phyloP scores from a whole-genome alignment of 2,797 vertebrate genomes.

The Labeo calbasu region DNA sequence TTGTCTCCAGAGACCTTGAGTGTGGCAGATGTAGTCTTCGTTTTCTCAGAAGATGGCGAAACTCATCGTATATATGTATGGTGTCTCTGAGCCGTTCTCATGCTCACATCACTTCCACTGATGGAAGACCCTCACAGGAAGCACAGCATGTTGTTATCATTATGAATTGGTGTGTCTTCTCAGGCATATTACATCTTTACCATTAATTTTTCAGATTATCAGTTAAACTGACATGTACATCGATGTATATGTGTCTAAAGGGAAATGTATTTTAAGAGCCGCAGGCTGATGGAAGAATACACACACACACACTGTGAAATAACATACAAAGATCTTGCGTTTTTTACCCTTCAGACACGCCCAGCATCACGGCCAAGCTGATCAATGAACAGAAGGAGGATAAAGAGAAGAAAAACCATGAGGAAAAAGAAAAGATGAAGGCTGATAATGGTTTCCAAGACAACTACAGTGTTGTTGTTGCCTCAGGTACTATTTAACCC shows the following conservation, averaged over 20 bases:
- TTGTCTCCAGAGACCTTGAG: constrained; percentile 67
- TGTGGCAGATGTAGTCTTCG: constrained; percentile 58
- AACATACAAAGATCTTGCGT: background rate
- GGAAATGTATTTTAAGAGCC: constrained; percentile 22
- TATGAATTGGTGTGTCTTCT: constrained; percentile 29
- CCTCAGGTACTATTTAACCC: constrained; percentile 84
- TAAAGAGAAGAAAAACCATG: constrained; percentile 99
- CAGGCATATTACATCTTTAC: constrained; percentile 15
- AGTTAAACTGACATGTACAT: constrained; percentile 24
- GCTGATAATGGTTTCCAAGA: constrained; percentile 97
- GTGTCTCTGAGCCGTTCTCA: background rate
- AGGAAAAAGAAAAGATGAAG: constrained; percentile 99
- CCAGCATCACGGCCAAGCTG: constrained; percentile 97
- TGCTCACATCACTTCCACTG: constrained; percentile 24
- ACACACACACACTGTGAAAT: background rate
- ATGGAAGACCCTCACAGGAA: constrained; percentile 27
- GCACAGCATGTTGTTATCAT: background rate
- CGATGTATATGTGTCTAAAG: constrained; percentile 26
- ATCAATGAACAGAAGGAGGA: constrained; percentile 99
- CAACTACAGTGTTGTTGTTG: constrained; percentile 98
- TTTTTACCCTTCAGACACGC: constrained; percentile 84
- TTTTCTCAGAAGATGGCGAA: constrained; percentile 30
- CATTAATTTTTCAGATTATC: constrained; percentile 32
- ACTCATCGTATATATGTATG: background rate
- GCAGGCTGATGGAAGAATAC: background rate